A percentile compares a stretch with the other conserved stretches of the same genome.
Conservation (phyloP, 2,797 vertebrate genomes). For the Anniella stebbinsi region DNA sequence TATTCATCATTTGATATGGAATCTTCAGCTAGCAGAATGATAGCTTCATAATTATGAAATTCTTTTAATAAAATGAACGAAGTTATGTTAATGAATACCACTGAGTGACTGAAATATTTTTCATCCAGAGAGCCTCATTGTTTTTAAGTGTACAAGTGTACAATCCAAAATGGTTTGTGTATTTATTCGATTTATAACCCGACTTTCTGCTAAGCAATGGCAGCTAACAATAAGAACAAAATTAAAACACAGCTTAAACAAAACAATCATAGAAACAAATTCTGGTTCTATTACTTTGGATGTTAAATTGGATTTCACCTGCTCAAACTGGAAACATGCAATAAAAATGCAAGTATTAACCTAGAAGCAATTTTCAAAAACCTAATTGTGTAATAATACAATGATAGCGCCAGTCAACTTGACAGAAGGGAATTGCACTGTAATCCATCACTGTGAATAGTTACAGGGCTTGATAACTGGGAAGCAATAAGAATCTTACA, state of each 20-base stretch:
- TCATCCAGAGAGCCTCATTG: not conserved
- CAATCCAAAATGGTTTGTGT: not conserved
- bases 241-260: no score
- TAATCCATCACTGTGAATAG: conserved; percentile 13
- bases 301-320: not conserved
- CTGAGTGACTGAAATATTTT: not conserved
- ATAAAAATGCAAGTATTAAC: not conserved
- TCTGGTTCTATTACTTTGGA: no score
- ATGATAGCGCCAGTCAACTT: not conserved
- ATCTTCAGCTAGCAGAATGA: not conserved
- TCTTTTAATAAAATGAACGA: not conserved
- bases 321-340: not conserved
- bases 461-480: conserved; percentile 3
- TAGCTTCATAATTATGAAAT: not conserved
- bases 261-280: not conserved
- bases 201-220: no score
- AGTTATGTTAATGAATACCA: not conserved
- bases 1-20: not conserved
- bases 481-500: conserved; percentile 46
- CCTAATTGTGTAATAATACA: not conserved
- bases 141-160: not conserved
- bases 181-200: not conserved
- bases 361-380: not conserved
- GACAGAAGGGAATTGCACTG: conserved; percentile 39
- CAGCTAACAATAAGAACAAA: no score